A percentile compares a stretch with the other conserved stretches of the same genome.
Evolutionary conservation across 2,888 invertebrate species (phyloP).

Genomic region (Philereme transversata): DNA sequence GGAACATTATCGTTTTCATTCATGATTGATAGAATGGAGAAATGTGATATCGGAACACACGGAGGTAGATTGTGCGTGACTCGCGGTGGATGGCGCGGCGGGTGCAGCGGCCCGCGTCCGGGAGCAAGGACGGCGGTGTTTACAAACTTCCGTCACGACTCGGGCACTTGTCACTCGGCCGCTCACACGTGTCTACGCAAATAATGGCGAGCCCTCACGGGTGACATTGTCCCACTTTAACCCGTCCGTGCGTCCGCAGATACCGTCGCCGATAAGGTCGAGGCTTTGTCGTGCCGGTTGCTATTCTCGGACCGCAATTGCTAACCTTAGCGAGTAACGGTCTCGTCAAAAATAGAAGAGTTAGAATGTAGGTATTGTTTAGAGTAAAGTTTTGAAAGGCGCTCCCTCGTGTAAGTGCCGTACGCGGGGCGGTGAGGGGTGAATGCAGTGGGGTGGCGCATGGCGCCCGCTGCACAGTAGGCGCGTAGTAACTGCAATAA

Average conservation of each 20-base stretch:
- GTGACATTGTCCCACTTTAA: conserved; percentile 78
- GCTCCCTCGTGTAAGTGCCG: conserved; percentile 72
- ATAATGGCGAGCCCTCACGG: conserved; percentile 79
- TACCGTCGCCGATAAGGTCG: conserved; percentile 66
- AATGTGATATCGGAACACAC: conserved; percentile 58
- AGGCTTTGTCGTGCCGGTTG: conserved; percentile 47
- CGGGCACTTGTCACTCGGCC: conserved; percentile 71
- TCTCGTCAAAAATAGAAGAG: conserved; percentile 38
- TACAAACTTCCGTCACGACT: conserved; percentile 80
- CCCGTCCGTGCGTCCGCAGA: conserved; percentile 75
- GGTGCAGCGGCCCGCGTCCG: conserved; percentile 57
- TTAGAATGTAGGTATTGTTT: conserved; percentile 54
- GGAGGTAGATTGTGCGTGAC: conserved; percentile 64
- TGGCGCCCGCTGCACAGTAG: conserved; percentile 69
- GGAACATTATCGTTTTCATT: conserved; percentile 67
- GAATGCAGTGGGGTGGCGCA: conserved; percentile 75
- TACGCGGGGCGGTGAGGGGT: conserved; percentile 69
- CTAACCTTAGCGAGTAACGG: conserved; percentile 33
- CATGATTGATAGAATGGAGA: conserved; percentile 60
- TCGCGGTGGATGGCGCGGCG: conserved; percentile 35
- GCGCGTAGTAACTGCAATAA: conserved; percentile 84
- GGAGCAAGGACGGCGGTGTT: conserved; percentile 80
- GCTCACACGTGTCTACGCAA: conserved; percentile 78
- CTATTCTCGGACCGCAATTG: conserved; percentile 44
- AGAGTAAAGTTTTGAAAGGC: conserved; percentile 58